Base-by-base conservation (phyloP, 2,888 invertebrate species). In the Pandemis corylana region DNA sequence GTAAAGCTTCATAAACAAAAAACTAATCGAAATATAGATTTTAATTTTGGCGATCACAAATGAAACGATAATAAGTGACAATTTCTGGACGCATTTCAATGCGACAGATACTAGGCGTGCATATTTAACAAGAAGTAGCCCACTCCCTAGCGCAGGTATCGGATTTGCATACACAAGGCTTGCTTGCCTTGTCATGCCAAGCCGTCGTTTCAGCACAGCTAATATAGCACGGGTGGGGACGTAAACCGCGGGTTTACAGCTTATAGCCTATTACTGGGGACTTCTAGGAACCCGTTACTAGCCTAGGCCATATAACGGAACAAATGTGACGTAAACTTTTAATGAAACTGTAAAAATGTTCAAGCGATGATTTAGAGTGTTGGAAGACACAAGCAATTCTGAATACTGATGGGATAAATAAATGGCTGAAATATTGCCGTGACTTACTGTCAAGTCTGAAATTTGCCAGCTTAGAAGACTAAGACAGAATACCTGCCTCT, bases 241-340 rank as follows among this genome's bases (percentile, higher is more conserved):
- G 65, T 74, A 70, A 74, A 74, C 65, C 36, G 61, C n/a, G 63
- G 66, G 65, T 74, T 74, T 70, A 74, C 70, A 28, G 70, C 74
- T 69, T 61, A 62, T 74, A 61, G 46, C 66, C 46, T 51, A 20
- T 56, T 20, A 42, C 66, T 64, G 70, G n/a, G 42, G 69, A 56
- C 28, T 65, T 41, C 73, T 61, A 44, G 61, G 53, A 51, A 36
- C 61, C 59, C 56, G 74, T 56, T 74, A 70, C 70, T 74, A 69
- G 65, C 51, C 65, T 70, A 61, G 63, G 61, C 59, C 66, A 12
- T 41, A 15, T 66, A 66, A 20, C 9, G n/a, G 69, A 49, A 12
- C 20, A 41, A 49, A 71, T 62, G 68, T 44, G 49, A n/a, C 65
- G 49, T 70, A 62, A 70, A 70, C 28, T 66, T 62, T 20, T 66